Base-by-base conservation (phyloP, 2,113 vertebrate species). In the Laticauda laticaudata region DNA sequence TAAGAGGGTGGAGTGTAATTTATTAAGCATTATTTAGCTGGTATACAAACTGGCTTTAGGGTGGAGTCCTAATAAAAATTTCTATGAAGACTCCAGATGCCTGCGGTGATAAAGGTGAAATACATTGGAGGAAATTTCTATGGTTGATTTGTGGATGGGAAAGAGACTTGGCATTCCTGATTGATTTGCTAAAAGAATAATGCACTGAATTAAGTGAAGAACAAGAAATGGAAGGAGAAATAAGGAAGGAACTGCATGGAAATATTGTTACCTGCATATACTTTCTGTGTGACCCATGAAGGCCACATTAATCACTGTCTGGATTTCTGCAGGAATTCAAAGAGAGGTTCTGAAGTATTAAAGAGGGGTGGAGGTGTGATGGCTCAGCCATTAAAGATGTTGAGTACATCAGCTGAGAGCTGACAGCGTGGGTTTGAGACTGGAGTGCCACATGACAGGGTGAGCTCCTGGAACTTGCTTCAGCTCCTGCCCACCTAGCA, bases 1-100 rank as follows among this genome's bases (percentile, higher is more conserved):
- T 95, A 96, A 95, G 93, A 97, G 94, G 95, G 95, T 95, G 97
- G 95, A 96, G 94, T 93, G 96, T 95, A 97, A 98, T 97, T 97
- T 96, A 97, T 97, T 97, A 97, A 96, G 93, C 92, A 93, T 94
- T 94, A 94, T 97, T 94, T 90, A 92, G 95, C 93, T 97, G 89
- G 94, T 93, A 95, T 96, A 96, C 96, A 92, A 96, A 95, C 93
- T 95, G 92, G 94, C 93, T 96, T 57, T 87, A 95, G 94, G 57
- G 53, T 94, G 95, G 97, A 96, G 93, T 81, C 11, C 90, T 93
- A 96, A 96, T 94, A 95, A 96, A 96, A 95, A 95, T 95, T 95
- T 97, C 64, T 95, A 94, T 93, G 94, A 95, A 96, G 96, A 93
- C 94, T 94, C 96, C 95, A 95, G 94, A 85, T 97, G 95, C 95